Evolutionary conservation across 2,888 invertebrate genomes (phyloP), one percentile per base, ranked within the genome.

Genomic region (Erebia palarica): DNA sequence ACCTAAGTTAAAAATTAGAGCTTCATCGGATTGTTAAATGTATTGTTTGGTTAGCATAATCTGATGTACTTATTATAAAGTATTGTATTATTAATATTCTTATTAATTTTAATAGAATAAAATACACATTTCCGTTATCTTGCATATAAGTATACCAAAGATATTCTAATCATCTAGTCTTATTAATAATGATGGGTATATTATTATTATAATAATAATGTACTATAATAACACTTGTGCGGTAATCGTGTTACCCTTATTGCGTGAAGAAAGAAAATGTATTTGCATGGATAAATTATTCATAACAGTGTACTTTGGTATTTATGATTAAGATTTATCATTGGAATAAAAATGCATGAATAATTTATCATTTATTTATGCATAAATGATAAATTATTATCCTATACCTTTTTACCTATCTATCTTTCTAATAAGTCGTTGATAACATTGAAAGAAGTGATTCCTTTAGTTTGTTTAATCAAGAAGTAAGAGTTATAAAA

Each of bases 281-380:
- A 63, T 69, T 57, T 69, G 53, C 60, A 69, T 69, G 60, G 42
- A 69, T 63, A 18, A 57, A 69, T 63, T 68, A 63, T 63, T 14
- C 44, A 63, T 55, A 61, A 14, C 27, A 27, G 44, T 55, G 55
- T 55, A 61, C 27, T 68, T 42, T n/a, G 47, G 10, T 65, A 57
- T 57, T 36, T 64, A 21, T 27, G 21, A 5, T 9, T 11, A 11
- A 47, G 11, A 47, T 11, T 10, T 47, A 11, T 47, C 11, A 58
- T 55, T 18, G 1, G 27, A 58, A 14, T 58, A 58, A 58, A 27
- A 58, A 58, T 58, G 27, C 13, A 58, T 4, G 1, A 21, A 27
- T 27, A 5, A 58, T 18, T 0, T 9, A 53, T 16, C n/a, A 8
- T n/a, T 53, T 55, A 55, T 2, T n/a, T n/a, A n/a, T n/a, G n/a